Evolutionary conservation across 2,113 vertebrate genomes (phyloP).

Genomic region (Opisthocomus hoazin): DNA sequence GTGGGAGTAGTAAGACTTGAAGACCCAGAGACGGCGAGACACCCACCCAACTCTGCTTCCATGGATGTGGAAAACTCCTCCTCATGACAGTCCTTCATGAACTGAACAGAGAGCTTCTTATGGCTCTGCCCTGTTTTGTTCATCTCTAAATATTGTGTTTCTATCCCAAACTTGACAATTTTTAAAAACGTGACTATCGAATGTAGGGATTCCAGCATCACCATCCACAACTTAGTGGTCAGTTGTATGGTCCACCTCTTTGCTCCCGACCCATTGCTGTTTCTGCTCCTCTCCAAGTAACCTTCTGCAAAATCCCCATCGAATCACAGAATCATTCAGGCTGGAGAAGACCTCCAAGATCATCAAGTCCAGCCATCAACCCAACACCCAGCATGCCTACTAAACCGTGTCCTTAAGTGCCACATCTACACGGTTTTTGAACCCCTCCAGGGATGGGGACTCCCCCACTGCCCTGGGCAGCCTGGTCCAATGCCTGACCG

Average conservation of each 20-base stretch:
- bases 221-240: too few relatives aligned
- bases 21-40: background rate
- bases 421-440: too few relatives aligned
- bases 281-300: background rate
- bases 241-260: background rate
- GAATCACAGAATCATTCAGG: too few relatives aligned
- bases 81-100: background rate
- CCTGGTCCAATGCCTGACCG: too few relatives aligned
- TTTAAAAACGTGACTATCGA: accelerated
- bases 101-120: background rate
- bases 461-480: too few relatives aligned
- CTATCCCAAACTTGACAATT: background rate
- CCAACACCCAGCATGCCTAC: too few relatives aligned
- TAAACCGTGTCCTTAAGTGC: too few relatives aligned
- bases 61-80: background rate
- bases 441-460: too few relatives aligned
- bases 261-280: background rate
- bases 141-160: background rate
- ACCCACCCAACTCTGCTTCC: background rate
- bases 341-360: too few relatives aligned
- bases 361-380: too few relatives aligned
- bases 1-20: background rate
- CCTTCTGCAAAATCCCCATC: background rate
- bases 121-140: too few relatives aligned
- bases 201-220: background rate